phyloP scores from a whole-genome alignment of 2,888 invertebrate species.

The Drosophila mulleri region DNA sequence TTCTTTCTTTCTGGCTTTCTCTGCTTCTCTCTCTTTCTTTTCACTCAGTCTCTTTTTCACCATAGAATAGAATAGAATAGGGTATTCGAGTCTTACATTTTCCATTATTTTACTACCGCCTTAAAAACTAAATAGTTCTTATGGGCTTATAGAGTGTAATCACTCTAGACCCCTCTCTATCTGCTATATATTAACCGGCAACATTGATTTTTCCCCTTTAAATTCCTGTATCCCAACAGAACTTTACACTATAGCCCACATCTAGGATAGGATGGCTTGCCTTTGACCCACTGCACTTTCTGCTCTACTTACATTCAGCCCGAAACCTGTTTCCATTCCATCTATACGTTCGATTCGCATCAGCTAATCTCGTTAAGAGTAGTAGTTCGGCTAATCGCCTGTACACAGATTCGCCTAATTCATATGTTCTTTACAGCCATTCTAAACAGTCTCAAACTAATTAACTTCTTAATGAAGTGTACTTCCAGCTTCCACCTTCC shows the following conservation, averaged over 20 bases:
- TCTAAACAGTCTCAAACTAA: conserved; percentile 47
- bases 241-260: neutral
- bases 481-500: conserved; percentile 18
- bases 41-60: too few species aligned
- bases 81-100: too few species aligned
- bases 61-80: too few species aligned
- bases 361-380: neutral
- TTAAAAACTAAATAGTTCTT: too few species aligned
- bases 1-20: too few species aligned
- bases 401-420: conserved; percentile 2
- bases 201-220: neutral
- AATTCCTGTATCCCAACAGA: neutral
- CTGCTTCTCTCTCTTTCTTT: too few species aligned
- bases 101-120: too few species aligned
- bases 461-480: conserved; percentile 64
- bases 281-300: conserved; percentile 14
- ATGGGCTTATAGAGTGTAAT: neutral
- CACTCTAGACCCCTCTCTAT: neutral
- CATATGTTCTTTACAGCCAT: conserved; percentile 20
- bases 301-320: conserved; percentile 6
- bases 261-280: neutral
- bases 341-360: neutral
- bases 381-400: conserved; percentile 11
- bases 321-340: conserved; percentile 4
- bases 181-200: neutral